Conservation (phyloP, 2,113 vertebrate genomes). For the Sylvia atricapilla region DNA sequence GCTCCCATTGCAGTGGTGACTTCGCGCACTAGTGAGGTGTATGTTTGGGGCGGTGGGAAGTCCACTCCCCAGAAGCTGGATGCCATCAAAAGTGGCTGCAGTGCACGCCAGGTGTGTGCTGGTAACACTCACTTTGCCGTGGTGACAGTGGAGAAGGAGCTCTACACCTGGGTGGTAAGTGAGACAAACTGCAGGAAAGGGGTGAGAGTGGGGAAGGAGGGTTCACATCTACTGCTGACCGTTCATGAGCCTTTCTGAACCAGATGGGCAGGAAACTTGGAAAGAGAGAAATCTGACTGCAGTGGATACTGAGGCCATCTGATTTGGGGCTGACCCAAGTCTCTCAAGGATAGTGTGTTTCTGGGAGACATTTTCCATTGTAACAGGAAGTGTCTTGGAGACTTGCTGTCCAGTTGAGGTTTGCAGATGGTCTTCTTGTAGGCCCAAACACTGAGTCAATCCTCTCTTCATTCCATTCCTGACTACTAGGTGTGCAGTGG, state of each 20-base stretch:
- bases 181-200: background rate
- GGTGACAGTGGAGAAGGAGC: slow-evolving; percentile 97
- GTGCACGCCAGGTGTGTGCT: slow-evolving; percentile 93
- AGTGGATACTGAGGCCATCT: background rate
- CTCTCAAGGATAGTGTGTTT: background rate
- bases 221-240: background rate
- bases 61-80: slow-evolving; percentile 97
- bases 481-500: background rate
- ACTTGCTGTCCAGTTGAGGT: background rate
- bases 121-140: slow-evolving; percentile 97
- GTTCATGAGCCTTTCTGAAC: background rate
- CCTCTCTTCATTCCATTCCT: background rate
- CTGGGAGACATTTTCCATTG: background rate
- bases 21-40: slow-evolving; percentile 92
- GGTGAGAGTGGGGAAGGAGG: background rate
- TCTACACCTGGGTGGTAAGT: slow-evolving; percentile 99
- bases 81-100: slow-evolving; percentile 92
- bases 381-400: background rate
- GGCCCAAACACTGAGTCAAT: background rate
- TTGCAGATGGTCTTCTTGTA: background rate
- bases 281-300: background rate
- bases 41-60: slow-evolving; percentile 97
- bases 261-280: background rate
- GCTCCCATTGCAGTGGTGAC: slow-evolving; percentile 94
- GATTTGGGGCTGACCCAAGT: background rate